phyloP scores from a whole-genome alignment of 2,888 invertebrate species.

The Philhelius pedissequus region DNA sequence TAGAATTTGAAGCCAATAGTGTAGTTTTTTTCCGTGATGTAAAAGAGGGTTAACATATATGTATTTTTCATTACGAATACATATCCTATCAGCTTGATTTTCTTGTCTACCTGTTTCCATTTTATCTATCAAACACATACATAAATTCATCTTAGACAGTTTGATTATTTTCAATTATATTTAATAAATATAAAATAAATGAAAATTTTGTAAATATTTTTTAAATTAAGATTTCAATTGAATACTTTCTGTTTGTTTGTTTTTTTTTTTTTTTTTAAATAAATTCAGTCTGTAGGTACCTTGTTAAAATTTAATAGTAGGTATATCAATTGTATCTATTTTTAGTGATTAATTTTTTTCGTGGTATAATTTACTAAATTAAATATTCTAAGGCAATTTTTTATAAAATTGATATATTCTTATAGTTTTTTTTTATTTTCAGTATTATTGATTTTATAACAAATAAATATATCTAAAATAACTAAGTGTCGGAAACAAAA shows the following conservation, averaged over 20 bases:
- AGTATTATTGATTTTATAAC: not conserved
- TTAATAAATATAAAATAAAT: not conserved
- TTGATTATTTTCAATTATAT: slow-evolving; percentile 31
- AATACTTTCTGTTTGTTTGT: slow-evolving; percentile 49
- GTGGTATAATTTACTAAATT: not conserved
- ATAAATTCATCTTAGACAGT: slow-evolving; percentile 70
- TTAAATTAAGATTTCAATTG: slow-evolving; percentile 40
- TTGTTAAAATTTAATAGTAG: not conserved
- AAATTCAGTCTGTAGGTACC: not conserved
- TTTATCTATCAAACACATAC: slow-evolving; percentile 69
- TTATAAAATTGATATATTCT: not conserved
- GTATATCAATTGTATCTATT: slow-evolving; percentile 51
- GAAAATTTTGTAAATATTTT: not conserved
- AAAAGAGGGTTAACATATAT: no score
- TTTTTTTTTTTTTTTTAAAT: not conserved
- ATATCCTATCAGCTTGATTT: no score
- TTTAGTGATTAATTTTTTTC: not conserved
- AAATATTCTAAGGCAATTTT: not conserved
- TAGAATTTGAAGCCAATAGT: not conserved
- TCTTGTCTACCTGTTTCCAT: not conserved
- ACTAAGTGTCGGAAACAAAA: slow-evolving; percentile 5
- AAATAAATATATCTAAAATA: not conserved
- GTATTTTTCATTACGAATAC: no score
- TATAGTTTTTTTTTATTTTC: not conserved
- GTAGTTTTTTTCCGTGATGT: not conserved